Evolutionary conservation across 2,797 vertebrate genomes (phyloP), one percentile per base, ranked within the genome.

Genomic region (Potorous gilbertii): DNA sequence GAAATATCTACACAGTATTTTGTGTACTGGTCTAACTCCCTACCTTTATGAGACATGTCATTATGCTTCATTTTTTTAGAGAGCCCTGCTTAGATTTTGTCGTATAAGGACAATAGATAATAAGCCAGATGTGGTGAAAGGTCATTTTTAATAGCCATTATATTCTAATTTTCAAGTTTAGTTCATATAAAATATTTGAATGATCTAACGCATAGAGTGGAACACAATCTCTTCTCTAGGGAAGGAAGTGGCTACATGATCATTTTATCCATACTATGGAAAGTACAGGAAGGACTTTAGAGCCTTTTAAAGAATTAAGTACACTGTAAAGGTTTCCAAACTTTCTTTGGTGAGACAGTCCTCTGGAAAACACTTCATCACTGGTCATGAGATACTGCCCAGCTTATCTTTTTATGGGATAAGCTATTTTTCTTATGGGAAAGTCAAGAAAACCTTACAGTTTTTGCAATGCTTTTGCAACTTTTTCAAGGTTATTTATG

Each of bases 11-110:
- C 3, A 2, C 27, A 56, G 66, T 55, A 93, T 27, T 56, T 93
- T 91, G 31, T 46, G 9, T 87, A 27, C 10, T 31, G 16, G 56
- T 95, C 81, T 90, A 55, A 95, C 95, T 95, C 90, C 12, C 52
- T 96, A 74, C 57, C 74, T 95, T 93, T 92, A 94, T 92, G 90
- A 57, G 50, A 94, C 54, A 91, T 94, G 94, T 95, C 92, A 74
- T 66, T 92, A 90, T 34, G 54, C 18, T 96, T 94, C 56, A 91
- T 96, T 87, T 87, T 50, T 90, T 90, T 40, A 94, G 74, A 97
- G 59, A 92, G 10, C 31, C 9, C 24, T 55, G 10, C 56, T 95
- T 57, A 94, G n/a, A 29, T 62, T 95, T 87, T 90, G 31, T 90
- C 91, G 50, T 56, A 4, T 91, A 94, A 96, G 92, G 24, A 93